A percentile compares a stretch with the other conserved stretches of the same genome.
phyloP scores from a whole-genome alignment of 1,140 invertebrate genomes.

The Lordiphosa collinella region DNA sequence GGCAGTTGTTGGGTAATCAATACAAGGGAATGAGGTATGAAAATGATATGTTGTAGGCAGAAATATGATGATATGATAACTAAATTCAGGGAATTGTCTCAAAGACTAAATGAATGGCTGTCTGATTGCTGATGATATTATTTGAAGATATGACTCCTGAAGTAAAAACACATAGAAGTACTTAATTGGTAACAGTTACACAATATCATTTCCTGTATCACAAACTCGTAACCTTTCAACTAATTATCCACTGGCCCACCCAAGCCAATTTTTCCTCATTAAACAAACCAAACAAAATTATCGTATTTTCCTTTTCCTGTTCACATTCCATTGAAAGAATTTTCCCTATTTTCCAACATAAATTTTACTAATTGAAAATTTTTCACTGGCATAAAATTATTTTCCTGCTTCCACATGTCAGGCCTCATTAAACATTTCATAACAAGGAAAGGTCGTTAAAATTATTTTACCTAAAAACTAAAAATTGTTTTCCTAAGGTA shows the following conservation, averaged over 20 bases:
- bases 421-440: slow-evolving; percentile 63
- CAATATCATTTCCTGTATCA: slow-evolving; percentile 10
- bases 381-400: slow-evolving; percentile 45
- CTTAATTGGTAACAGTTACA: slow-evolving; percentile 18
- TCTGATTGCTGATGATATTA: no score
- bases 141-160: no score
- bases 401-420: slow-evolving; percentile 30
- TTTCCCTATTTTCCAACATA: slow-evolving; percentile 38
- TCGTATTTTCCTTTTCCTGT: slow-evolving; percentile 2
- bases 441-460: slow-evolving; percentile 43
- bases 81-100: no score
- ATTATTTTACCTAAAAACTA: slow-evolving; percentile 43
- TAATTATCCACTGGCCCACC: slow-evolving; percentile 28
- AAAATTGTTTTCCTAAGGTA: slow-evolving; percentile 2
- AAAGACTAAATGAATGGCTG: no score
- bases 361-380: slow-evolving; percentile 70
- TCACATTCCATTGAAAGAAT: slow-evolving; percentile 16
- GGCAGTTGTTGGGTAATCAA: background rate
- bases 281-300: slow-evolving; percentile 24
- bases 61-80: no score
- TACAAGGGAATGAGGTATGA: slow-evolving; percentile 28
- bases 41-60: background rate
- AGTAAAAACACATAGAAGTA: no score
- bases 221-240: no score
- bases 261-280: slow-evolving; percentile 53